Base-by-base conservation (phyloP, 2,888 invertebrate genomes). In the Polylopha cassiicola region DNA sequence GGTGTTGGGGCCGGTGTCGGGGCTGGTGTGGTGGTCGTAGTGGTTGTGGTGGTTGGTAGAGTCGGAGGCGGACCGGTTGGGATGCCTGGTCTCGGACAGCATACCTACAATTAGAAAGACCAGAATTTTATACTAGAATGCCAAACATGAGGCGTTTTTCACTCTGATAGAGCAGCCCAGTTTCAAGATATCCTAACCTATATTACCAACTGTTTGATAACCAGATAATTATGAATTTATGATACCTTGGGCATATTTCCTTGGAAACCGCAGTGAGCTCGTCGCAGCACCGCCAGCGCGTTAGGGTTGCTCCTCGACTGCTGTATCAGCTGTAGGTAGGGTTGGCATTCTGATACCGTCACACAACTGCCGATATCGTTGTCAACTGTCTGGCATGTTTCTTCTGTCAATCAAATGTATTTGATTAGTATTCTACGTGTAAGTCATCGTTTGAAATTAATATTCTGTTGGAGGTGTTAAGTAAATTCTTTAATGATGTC, bases 211-310 rank as follows among this genome's bases (percentile, higher is more conserved):
- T n/a, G n/a, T n/a, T n/a, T n/a, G n/a, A n/a, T n/a, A n/a, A n/a
- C n/a, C n/a, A n/a, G n/a, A n/a, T n/a, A n/a, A n/a, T n/a, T n/a
- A n/a, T n/a, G n/a, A n/a, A n/a, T n/a, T n/a, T n/a, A n/a, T n/a
- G 9, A 15, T 55, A 95, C 93, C 73, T 89, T 84, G 6, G 93
- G 92, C 36, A 87, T 81, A 3, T 55, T 65, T 0, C 89, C 90
- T 6, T 89, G 87, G 49, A 88, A 92, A 0, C 91, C 92, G 56
- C 95, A 95, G 8, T 91, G 85, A 0, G 92, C 91, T 28, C 81
- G 81, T 37, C 90, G 80, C 32, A 95, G 67, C 43, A 86, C 72
- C 28, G 70, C 64, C 1, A 86, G 79, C 0, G 87, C 81, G 0
- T 70, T 72, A 0, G 86, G 81, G 39, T 80, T 73, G 10, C 60